Conservation (phyloP, 1,140 invertebrate species). For the Drosophila repleta region DNA sequence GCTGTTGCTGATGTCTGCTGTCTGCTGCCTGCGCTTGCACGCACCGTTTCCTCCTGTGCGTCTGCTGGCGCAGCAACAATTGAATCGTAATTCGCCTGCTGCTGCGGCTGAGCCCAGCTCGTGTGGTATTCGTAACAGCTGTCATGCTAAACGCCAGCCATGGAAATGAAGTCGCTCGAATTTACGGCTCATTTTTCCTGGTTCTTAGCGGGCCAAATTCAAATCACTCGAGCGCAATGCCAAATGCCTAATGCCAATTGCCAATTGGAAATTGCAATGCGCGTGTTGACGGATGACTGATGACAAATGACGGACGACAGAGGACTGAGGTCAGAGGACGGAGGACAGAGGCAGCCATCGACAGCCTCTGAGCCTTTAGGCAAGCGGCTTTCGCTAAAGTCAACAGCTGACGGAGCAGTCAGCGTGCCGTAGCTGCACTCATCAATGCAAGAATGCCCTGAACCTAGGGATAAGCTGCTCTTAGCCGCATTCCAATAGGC, state of each 20-base stretch:
- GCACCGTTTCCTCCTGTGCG: too few relatives aligned
- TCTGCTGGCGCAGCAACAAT: background rate
- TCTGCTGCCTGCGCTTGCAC: background rate
- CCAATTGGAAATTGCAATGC: background rate
- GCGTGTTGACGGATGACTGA: background rate
- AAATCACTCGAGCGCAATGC: slow-evolving; percentile 5
- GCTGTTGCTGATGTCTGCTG: too few relatives aligned
- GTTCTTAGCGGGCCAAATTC: slow-evolving; percentile 20
- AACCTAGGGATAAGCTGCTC: too few relatives aligned
- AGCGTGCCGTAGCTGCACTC: too few relatives aligned
- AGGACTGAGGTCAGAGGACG: too few relatives aligned
- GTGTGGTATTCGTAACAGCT: slow-evolving; percentile 25
- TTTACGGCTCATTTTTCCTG: slow-evolving; percentile 20
- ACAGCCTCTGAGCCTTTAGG: too few relatives aligned
- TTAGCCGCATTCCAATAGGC: too few relatives aligned
- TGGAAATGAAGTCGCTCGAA: slow-evolving; percentile 20
- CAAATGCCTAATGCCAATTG: background rate
- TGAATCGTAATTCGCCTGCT: background rate
- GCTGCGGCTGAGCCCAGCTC: background rate
- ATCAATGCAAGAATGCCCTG: too few relatives aligned
- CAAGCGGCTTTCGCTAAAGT: slow-evolving; percentile 2
- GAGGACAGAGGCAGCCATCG: too few relatives aligned
- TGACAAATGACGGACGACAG: too few relatives aligned
- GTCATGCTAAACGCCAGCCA: slow-evolving; percentile 15
- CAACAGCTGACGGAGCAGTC: background rate